Conservation (phyloP, 2,797 vertebrate species). For the Siniperca scherzeri region DNA sequence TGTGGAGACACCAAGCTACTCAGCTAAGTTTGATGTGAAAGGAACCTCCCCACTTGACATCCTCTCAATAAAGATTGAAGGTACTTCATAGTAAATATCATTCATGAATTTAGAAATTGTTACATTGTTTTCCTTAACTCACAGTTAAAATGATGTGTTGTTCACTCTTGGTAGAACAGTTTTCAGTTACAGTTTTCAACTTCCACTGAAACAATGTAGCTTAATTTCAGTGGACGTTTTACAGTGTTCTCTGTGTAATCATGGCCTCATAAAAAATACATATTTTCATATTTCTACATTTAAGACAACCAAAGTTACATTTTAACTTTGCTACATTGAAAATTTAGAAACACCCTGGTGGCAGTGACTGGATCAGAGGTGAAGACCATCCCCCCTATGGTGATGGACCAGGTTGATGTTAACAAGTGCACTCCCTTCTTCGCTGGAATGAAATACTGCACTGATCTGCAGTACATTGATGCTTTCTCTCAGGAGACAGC, state of each 20-base stretch:
- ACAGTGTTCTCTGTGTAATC: neutral
- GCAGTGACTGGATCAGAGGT: slow-evolving; percentile 85
- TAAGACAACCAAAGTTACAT: neutral
- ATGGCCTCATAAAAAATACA: neutral
- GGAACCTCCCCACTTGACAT: slow-evolving; percentile 88
- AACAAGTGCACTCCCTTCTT: slow-evolving; percentile 86
- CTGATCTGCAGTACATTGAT: slow-evolving; percentile 82
- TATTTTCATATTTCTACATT: neutral
- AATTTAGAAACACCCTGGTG: slow-evolving; percentile 87
- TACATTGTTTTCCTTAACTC: neutral
- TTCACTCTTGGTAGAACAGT: neutral
- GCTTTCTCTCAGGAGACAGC: slow-evolving; percentile 81
- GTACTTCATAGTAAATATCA: slow-evolving; percentile 74
- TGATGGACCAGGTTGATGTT: slow-evolving; percentile 77
- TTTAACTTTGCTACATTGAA: slow-evolving; percentile 30
- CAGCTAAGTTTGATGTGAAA: slow-evolving; percentile 82
- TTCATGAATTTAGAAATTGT: neutral
- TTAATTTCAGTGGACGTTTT: neutral
- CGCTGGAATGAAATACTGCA: slow-evolving; percentile 89
- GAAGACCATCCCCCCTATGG: slow-evolving; percentile 82
- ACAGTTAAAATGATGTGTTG: neutral
- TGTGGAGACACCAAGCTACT: slow-evolving; percentile 80
- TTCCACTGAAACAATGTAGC: neutral
- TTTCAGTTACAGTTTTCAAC: neutral
- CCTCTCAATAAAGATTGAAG: slow-evolving; percentile 89